Evolutionary conservation across 2,797 vertebrate genomes (phyloP).

Genomic region (Takifugu rubripes): DNA sequence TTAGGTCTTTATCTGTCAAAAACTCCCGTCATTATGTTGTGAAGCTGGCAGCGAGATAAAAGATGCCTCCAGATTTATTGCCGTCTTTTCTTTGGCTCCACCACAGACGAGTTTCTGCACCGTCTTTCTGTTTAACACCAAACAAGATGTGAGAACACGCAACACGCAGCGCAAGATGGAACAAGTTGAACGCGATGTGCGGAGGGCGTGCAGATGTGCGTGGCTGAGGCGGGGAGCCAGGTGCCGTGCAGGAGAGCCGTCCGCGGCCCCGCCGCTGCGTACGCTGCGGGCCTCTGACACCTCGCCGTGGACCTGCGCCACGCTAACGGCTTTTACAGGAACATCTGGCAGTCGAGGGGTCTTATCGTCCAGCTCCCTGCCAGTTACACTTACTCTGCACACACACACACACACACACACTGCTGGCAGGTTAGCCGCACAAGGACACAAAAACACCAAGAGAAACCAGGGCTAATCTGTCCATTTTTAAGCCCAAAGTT

Average conservation of each 20-base stretch:
- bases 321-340: conserved; percentile 55
- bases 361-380: conserved; percentile 42
- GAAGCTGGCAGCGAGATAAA: conserved; percentile 16
- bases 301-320: conserved; percentile 39
- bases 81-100: conserved; percentile 16
- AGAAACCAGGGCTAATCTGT: conserved; percentile 68
- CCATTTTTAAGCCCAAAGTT: conserved; percentile 71
- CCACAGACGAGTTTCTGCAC: conserved; percentile 5
- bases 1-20: conserved; percentile 9
- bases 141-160: conserved; percentile 28
- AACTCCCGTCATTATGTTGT: conserved; percentile 20
- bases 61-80: conserved; percentile 5
- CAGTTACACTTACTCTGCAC: conserved; percentile 62
- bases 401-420: conserved; percentile 18
- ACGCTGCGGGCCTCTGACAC: conserved; percentile 51
- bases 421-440: conserved; percentile 52
- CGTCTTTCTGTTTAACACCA: conserved; percentile 10
- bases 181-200: conserved; percentile 13
- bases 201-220: conserved; percentile 33
- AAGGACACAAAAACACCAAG: conserved; percentile 67
- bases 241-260: conserved; percentile 42
- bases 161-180: background rate
- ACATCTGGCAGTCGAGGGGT: conserved; percentile 70
- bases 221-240: conserved; percentile 38
- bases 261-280: conserved; percentile 36